Evolutionary conservation across 1,140 invertebrate species (phyloP), one percentile per base, ranked within the genome.

Genomic region (Littorina saxatilis): DNA sequence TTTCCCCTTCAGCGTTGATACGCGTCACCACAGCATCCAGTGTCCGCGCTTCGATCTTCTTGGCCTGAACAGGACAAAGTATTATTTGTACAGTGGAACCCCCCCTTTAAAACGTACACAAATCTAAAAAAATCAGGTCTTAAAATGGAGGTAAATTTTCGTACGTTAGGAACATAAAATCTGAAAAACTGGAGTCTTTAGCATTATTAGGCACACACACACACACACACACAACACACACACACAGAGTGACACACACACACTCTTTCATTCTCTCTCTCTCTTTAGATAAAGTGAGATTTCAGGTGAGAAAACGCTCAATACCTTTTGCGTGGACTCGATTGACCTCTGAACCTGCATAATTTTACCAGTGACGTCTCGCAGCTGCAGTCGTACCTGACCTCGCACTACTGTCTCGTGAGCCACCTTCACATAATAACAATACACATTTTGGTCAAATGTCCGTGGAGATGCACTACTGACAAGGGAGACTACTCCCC

Each of bases 11-110:
- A 43, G 87, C 80, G 55, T 92, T 86, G 11, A 87, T 83, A 63
- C 92, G 88, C 1, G 92, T 94, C 20, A 96, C 93, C 32, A 95
- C 94, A 81, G 94, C 94, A 86, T 98, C 96, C 27, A 97, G 87
- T 4, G 95, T 95, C 88, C 95, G 94, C 83, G 96, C 95, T 86
- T 93, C 87, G 0, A 93, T 80, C 76, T 89, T 91, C 80, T 92
- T 92, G 11, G 82, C 52, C 90, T 91, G 76, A 70, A 86, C 50
- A 76, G 80, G 40, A 72, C 35, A 72, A 5, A 72, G 5, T 20
- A 29, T 32, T 27, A 78, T 47, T 9, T 17, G 17, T 17, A 47
- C 43, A 47, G 43, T 9, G 5, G 43, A n/a, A n/a, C n/a, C n/a
- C n/a, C n/a, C n/a, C n/a, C n/a, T n/a, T n/a, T n/a, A n/a, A 47